A percentile compares a stretch with the other conserved stretches of the same genome.
These are phyloP conservation scores for Threskiornis aethiopicus DNA, from an alignment of 2,797 vertebrate genomes.

Conservation along the genomic window DNA sequence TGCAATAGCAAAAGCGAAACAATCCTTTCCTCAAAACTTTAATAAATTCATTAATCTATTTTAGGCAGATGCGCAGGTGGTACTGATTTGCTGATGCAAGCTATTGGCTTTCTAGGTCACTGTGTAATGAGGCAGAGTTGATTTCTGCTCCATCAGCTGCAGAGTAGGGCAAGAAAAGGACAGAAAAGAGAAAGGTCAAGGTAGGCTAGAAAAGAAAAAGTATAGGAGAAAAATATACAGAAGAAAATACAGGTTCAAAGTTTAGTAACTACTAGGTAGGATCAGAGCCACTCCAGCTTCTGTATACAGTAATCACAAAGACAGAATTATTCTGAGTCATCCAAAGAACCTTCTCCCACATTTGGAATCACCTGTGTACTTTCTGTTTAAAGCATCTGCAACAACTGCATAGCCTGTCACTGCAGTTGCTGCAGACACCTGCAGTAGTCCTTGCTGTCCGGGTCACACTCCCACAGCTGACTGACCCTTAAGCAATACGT, in stretches of 20 bases:
- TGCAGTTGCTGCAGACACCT: background rate
- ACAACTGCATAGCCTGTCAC: background rate
- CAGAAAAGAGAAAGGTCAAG: conserved; percentile 9
- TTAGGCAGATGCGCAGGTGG: conserved; percentile 15
- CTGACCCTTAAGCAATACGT: background rate
- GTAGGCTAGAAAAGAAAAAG: background rate
- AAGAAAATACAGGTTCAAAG: background rate
- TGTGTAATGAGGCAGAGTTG: conserved; percentile 23
- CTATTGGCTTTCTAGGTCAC: conserved; percentile 29
- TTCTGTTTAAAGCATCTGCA: background rate
- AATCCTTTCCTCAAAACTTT: background rate
- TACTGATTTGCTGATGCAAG: conserved; percentile 47
- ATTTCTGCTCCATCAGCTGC: conserved; percentile 35
- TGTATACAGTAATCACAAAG: background rate
- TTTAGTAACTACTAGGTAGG: background rate
- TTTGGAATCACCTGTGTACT: background rate
- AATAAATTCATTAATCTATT: conserved; percentile 38
- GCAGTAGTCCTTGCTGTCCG: background rate
- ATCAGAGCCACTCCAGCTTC: background rate
- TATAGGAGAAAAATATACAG: background rate
- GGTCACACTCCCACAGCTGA: background rate
- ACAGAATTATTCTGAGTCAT: background rate
- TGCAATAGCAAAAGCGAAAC: background rate
- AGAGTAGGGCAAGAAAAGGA: conserved; percentile 10
- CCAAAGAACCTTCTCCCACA: background rate